Percentiles rank a stretch among this genome's conserved stretches.
phyloP scores from a whole-genome alignment of 2,888 invertebrate species.

The Idaea straminata region DNA sequence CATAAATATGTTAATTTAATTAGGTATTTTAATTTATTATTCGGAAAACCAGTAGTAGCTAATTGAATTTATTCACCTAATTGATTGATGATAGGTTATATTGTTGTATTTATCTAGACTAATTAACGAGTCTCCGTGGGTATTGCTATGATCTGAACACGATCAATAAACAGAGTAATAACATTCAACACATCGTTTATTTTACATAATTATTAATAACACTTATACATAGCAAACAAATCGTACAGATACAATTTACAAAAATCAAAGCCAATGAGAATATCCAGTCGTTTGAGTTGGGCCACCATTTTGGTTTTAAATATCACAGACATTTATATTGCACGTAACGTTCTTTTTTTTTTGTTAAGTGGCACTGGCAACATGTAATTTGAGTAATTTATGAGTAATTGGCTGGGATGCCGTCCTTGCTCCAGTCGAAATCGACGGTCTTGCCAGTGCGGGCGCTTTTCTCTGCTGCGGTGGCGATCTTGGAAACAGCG shows the following conservation, averaged over 20 bases:
- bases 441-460: slow-evolving; percentile 73
- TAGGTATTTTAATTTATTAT: no score
- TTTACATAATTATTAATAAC: not conserved
- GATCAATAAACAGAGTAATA: not conserved
- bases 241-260: not conserved
- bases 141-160: no score
- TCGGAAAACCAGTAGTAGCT: no score
- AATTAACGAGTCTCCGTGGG: no score
- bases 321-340: not conserved
- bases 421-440: slow-evolving; percentile 73
- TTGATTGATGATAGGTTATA: no score
- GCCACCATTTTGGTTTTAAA: slow-evolving; percentile 42
- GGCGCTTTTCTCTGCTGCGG: slow-evolving; percentile 79
- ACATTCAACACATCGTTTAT: not conserved
- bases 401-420: slow-evolving; percentile 57
- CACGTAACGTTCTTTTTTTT: not conserved
- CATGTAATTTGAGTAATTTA: slow-evolving; percentile 26
- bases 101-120: no score
- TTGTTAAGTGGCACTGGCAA: not conserved
- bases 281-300: slow-evolving; percentile 59
- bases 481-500: slow-evolving; percentile 79
- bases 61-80: no score
- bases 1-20: no score
- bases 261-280: slow-evolving; percentile 38
- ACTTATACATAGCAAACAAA: not conserved